phyloP scores from a whole-genome alignment of 2,888 invertebrate species.

The Galerucella pusilla region DNA sequence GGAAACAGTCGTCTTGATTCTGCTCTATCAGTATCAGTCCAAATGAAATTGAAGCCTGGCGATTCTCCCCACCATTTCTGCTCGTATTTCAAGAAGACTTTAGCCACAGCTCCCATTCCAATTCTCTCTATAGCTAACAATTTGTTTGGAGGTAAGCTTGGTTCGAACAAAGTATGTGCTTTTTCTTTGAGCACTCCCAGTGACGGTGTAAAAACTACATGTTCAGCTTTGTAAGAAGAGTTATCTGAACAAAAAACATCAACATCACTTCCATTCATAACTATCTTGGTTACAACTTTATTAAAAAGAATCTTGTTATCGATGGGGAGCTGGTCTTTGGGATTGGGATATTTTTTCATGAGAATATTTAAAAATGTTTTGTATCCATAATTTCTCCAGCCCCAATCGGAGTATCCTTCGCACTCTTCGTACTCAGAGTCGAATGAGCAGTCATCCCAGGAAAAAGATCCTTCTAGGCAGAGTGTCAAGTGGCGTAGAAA shows the following conservation, averaged over 20 bases:
- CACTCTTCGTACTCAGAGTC: slow-evolving; percentile 74
- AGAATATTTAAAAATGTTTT: slow-evolving; percentile 73
- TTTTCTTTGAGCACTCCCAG: slow-evolving; percentile 50
- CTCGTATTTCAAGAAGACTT: slow-evolving; percentile 47
- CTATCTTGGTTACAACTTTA: slow-evolving; percentile 50
- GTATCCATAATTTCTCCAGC: slow-evolving; percentile 79
- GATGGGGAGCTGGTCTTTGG: slow-evolving; percentile 40
- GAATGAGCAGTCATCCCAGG: slow-evolving; percentile 75
- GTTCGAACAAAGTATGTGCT: slow-evolving; percentile 45
- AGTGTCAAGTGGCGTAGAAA: slow-evolving; percentile 48
- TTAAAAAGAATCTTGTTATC: slow-evolving; percentile 52
- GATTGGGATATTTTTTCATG: slow-evolving; percentile 60
- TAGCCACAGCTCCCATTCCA: slow-evolving; percentile 50
- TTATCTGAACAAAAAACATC: slow-evolving; percentile 66
- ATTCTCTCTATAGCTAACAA: slow-evolving; percentile 44
- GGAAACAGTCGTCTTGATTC: slow-evolving; percentile 55
- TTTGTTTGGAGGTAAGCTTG: slow-evolving; percentile 44
- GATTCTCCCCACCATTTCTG: slow-evolving; percentile 47
- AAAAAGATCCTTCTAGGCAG: slow-evolving; percentile 66
- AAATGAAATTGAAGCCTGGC: slow-evolving; percentile 68
- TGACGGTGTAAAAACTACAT: slow-evolving; percentile 71
- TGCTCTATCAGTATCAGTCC: slow-evolving; percentile 67
- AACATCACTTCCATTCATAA: slow-evolving; percentile 38
- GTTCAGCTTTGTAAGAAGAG: slow-evolving; percentile 66
- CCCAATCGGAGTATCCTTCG: slow-evolving; percentile 74